These are phyloP conservation scores for Eristalis arbustorum DNA, from an alignment of 2,888 invertebrate species.

Conservation along the genomic window DNA sequence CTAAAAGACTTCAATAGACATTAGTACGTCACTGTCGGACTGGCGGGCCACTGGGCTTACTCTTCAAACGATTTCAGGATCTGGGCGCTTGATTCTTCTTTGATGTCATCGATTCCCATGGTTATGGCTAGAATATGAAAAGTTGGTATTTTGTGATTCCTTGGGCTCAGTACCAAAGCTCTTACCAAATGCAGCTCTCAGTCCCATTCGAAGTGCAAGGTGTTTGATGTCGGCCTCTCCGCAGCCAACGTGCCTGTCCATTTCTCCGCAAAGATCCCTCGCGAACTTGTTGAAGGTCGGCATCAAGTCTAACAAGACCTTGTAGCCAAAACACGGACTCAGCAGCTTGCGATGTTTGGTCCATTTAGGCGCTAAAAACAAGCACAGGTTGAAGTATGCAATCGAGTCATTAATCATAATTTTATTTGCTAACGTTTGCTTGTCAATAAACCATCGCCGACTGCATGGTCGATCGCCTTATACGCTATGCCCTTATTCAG, in stretches of 20 bases:
- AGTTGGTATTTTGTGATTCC: neutral
- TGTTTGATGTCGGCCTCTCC: constrained; percentile 73
- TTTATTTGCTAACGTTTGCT: constrained; percentile 73
- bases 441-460: constrained; percentile 72
- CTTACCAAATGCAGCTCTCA: neutral
- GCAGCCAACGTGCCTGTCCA: constrained; percentile 2
- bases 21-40: neutral
- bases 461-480: neutral
- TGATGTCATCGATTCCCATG: neutral
- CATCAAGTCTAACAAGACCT: constrained; percentile 74
- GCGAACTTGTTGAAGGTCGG: constrained; percentile 75
- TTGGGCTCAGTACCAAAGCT: too few relatives aligned
- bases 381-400: neutral
- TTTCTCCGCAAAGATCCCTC: constrained; percentile 6
- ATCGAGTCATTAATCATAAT: constrained; percentile 73
- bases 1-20: neutral
- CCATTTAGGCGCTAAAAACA: constrained; percentile 74
- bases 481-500: constrained; percentile 17
- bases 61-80: neutral
- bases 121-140: neutral
- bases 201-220: neutral
- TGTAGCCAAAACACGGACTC: constrained; percentile 76
- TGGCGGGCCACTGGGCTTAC: neutral
- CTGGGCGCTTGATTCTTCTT: neutral
- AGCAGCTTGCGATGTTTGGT: constrained; percentile 75